A percentile compares a stretch with the other conserved stretches of the same genome.
Conservation (phyloP, 2,797 vertebrate genomes). For the Choloepus didactylus region DNA sequence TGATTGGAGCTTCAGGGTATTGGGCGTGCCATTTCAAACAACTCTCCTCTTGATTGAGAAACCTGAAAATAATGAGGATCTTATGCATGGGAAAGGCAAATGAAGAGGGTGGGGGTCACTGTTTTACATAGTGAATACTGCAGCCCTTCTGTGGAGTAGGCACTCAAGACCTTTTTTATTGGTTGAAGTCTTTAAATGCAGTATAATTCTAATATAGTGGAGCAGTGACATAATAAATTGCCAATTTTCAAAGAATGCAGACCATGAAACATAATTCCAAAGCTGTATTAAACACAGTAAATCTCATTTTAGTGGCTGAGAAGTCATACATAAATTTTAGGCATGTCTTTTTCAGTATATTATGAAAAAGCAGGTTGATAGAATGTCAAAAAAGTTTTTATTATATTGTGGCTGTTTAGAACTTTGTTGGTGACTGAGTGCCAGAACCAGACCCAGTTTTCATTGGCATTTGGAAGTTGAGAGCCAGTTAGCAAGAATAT, state of each 20-base stretch:
- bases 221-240: neutral
- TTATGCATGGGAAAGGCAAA: neutral
- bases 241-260: neutral
- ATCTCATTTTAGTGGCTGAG: constrained; percentile 8
- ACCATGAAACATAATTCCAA: neutral
- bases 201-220: neutral
- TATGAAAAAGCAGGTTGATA: neutral
- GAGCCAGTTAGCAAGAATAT: neutral
- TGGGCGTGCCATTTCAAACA: constrained; percentile 14
- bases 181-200: constrained; percentile 24
- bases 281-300: constrained; percentile 3
- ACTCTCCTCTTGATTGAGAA: constrained; percentile 8
- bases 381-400: neutral
- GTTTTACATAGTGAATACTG: neutral
- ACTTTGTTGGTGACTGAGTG: neutral
- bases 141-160: neutral
- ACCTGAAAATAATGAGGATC: neutral
- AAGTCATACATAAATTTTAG: neutral
- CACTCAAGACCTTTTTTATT: neutral
- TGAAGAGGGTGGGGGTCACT: neutral
- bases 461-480: neutral
- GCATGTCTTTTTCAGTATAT: neutral
- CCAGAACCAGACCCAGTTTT: neutral
- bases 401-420: neutral
- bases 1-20: constrained; percentile 3